phyloP scores from a whole-genome alignment of 2,888 invertebrate genomes.

The Branchipolynoe longqiensis region DNA sequence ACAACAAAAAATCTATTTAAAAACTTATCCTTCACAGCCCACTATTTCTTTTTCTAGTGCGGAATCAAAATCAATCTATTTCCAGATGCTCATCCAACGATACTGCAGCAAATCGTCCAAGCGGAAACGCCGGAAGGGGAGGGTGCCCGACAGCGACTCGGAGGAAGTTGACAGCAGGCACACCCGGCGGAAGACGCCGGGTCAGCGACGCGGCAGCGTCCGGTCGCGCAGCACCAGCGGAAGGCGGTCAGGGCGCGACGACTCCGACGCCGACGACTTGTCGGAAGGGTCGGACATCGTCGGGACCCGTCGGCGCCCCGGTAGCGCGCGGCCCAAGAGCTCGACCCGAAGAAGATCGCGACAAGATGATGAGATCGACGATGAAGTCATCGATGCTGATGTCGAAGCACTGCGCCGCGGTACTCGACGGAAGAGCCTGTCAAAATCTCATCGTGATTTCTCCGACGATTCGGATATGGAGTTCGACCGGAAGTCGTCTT shows the following conservation, averaged over 20 bases:
- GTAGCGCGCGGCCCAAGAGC: too few relatives aligned
- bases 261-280: background rate
- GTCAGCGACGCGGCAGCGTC: background rate
- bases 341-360: background rate
- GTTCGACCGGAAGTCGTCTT: background rate
- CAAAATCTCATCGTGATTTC: background rate
- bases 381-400: constrained; percentile 50
- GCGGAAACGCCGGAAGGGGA: constrained; percentile 63
- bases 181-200: background rate
- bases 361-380: constrained; percentile 32
- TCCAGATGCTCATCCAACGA: constrained; percentile 78
- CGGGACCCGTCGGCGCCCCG: background rate
- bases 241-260: background rate
- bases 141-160: constrained; percentile 54
- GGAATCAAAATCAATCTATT: constrained; percentile 21
- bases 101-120: constrained; percentile 73
- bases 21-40: background rate
- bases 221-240: background rate
- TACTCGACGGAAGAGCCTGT: constrained; percentile 9
- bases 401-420: too few relatives aligned
- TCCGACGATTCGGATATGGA: constrained; percentile 49
- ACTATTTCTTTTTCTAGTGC: background rate
- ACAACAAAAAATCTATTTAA: background rate
- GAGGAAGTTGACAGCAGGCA: constrained; percentile 10
- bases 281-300: constrained; percentile 10